Percentiles rank a stretch among this genome's conserved stretches.
Evolutionary conservation across 2,888 invertebrate genomes (phyloP).

Genomic region (Artemia sp.): DNA sequence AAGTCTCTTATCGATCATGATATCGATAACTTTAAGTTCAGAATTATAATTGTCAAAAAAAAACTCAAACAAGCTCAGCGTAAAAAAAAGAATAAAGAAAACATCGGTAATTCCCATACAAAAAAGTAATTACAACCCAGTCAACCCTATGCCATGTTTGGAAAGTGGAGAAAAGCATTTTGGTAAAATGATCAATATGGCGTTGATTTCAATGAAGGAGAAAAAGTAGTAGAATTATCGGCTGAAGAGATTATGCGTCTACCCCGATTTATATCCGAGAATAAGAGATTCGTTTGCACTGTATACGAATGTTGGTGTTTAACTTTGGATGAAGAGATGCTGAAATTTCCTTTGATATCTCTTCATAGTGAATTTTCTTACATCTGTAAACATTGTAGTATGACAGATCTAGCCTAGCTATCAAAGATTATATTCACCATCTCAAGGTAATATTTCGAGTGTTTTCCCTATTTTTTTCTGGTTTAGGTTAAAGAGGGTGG

Average conservation of each 20-base stretch:
- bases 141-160: slow-evolving; percentile 64
- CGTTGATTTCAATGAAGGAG: slow-evolving; percentile 43
- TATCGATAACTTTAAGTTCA: too few relatives aligned
- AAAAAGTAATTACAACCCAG: slow-evolving; percentile 34
- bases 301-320: slow-evolving; percentile 50
- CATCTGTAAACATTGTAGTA: slow-evolving; percentile 54
- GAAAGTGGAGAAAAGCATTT: slow-evolving; percentile 61
- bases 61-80: too few relatives aligned
- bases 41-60: too few relatives aligned
- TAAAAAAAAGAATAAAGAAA: too few relatives aligned
- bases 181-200: slow-evolving; percentile 66
- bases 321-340: slow-evolving; percentile 50
- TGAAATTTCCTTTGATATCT: slow-evolving; percentile 52
- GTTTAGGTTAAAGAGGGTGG: too few relatives aligned
- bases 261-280: slow-evolving; percentile 39
- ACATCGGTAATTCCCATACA: too few relatives aligned
- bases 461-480: neutral
- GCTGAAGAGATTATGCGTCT: slow-evolving; percentile 26
- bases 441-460: neutral
- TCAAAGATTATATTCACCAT: neutral
- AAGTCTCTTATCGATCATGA: too few relatives aligned
- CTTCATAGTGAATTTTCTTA: slow-evolving; percentile 45
- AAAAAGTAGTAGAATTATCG: slow-evolving; percentile 24
- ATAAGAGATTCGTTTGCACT: slow-evolving; percentile 50
- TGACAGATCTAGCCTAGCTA: slow-evolving; percentile 25